Conservation (phyloP, 2,888 invertebrate genomes). For the Phrixothrix hirtus region DNA sequence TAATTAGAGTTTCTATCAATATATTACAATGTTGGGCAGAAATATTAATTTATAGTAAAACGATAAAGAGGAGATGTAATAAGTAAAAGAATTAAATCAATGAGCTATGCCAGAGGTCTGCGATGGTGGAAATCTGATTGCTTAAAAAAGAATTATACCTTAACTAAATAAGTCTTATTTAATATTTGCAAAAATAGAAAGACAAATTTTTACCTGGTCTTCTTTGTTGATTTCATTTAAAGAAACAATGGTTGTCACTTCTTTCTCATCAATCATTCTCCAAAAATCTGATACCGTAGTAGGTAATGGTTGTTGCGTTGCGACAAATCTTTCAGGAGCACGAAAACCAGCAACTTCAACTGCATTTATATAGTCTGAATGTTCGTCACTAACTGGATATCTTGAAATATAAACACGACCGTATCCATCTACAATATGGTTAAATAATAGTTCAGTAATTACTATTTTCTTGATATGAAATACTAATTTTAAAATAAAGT, state of each 20-base stretch:
- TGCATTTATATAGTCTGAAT: slow-evolving; percentile 56
- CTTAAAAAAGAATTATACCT: no score
- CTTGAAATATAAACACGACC: slow-evolving; percentile 49
- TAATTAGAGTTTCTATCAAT: no score
- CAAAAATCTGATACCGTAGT: slow-evolving; percentile 51
- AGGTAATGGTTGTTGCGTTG: slow-evolving; percentile 50
- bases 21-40: no score
- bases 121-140: no score
- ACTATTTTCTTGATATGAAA: not conserved
- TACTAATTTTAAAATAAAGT: no score
- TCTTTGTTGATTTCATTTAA: slow-evolving; percentile 44
- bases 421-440: slow-evolving; percentile 18
- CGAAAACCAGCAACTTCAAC: slow-evolving; percentile 45
- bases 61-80: no score
- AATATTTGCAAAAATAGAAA: no score
- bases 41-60: no score
- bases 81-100: no score
- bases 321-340: slow-evolving; percentile 47
- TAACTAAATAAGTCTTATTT: no score
- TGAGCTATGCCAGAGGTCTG: no score
- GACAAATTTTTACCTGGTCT: slow-evolving; percentile 45
- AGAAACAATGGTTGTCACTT: slow-evolving; percentile 46
- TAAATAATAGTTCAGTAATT: no score
- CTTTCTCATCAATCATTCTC: slow-evolving; percentile 50
- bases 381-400: slow-evolving; percentile 48